These are phyloP conservation scores for Augochlora pura DNA, from an alignment of 1,140 invertebrate genomes.

Conservation along the genomic window DNA sequence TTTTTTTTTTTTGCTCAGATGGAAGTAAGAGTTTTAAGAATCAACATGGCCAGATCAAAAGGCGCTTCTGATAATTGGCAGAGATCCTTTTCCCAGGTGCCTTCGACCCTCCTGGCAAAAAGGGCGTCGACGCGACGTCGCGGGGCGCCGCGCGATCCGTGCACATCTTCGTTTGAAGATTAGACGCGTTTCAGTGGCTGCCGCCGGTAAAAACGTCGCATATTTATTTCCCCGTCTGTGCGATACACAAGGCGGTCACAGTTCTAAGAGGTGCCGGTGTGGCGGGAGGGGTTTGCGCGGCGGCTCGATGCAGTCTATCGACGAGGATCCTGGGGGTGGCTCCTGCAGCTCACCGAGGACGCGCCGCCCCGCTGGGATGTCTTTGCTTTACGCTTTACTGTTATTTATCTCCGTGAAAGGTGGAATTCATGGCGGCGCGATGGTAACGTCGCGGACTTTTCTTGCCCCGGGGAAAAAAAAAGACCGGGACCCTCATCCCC, in stretches of 20 bases:
- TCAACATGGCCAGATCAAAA: slow-evolving; percentile 78
- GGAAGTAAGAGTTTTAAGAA: slow-evolving; percentile 75
- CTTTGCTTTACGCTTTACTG: slow-evolving; percentile 66
- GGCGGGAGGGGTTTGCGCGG: slow-evolving; percentile 31
- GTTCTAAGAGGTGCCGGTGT: slow-evolving; percentile 27
- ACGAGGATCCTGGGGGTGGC: slow-evolving; percentile 55
- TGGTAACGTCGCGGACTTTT: slow-evolving; percentile 23
- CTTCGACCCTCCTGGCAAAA: slow-evolving; percentile 29
- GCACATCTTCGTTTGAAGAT: slow-evolving; percentile 74
- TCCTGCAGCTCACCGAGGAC: slow-evolving; percentile 25
- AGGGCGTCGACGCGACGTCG: neutral
- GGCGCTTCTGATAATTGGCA: slow-evolving; percentile 78
- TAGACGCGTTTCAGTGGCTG: slow-evolving; percentile 61
- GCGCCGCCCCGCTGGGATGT: slow-evolving; percentile 33
- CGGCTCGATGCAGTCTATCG: slow-evolving; percentile 46
- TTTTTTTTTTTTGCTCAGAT: slow-evolving; percentile 59
- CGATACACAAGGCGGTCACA: slow-evolving; percentile 48
- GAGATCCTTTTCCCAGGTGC: slow-evolving; percentile 69
- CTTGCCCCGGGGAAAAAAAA: neutral
- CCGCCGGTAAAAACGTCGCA: slow-evolving; percentile 64
- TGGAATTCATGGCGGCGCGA: slow-evolving; percentile 45
- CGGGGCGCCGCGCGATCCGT: neutral
- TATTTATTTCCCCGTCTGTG: slow-evolving; percentile 75
- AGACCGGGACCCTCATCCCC: neutral
- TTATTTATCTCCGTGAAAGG: slow-evolving; percentile 67